Conservation (phyloP, 2,797 vertebrate species). For the Calcarius lapponicus region DNA sequence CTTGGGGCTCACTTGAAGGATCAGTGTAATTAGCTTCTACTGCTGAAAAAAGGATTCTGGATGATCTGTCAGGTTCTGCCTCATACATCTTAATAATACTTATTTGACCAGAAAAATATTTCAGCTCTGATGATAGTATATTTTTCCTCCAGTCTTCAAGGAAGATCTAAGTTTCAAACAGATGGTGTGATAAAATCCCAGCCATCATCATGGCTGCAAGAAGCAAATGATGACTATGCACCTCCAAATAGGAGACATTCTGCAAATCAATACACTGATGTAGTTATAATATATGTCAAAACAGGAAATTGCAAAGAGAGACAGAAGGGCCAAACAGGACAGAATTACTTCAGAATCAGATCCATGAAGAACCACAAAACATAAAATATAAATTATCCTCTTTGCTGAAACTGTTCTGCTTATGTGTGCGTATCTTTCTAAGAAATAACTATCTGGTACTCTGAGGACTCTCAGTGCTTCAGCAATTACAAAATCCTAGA, state of each 20-base stretch:
- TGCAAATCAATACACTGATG: not conserved
- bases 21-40: not conserved
- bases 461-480: not conserved
- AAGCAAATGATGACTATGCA: not conserved
- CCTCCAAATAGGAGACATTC: not conserved
- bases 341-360: not conserved
- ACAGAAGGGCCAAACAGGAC: not conserved
- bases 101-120: not conserved
- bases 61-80: not conserved
- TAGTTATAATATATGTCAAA: not conserved
- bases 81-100: not conserved
- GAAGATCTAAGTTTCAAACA: not conserved
- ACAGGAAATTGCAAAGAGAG: not conserved
- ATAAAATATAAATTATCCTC: not conserved
- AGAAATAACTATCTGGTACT: not conserved
- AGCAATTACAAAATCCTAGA: not conserved
- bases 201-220: not conserved
- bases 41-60: not conserved
- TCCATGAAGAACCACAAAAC: not conserved
- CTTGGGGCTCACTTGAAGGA: not conserved
- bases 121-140: not conserved
- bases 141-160: not conserved
- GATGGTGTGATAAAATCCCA: not conserved
- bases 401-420: not conserved
- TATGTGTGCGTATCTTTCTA: not conserved